phyloP scores from a whole-genome alignment of 1,140 invertebrate genomes.

The Drosophila ambigua region DNA sequence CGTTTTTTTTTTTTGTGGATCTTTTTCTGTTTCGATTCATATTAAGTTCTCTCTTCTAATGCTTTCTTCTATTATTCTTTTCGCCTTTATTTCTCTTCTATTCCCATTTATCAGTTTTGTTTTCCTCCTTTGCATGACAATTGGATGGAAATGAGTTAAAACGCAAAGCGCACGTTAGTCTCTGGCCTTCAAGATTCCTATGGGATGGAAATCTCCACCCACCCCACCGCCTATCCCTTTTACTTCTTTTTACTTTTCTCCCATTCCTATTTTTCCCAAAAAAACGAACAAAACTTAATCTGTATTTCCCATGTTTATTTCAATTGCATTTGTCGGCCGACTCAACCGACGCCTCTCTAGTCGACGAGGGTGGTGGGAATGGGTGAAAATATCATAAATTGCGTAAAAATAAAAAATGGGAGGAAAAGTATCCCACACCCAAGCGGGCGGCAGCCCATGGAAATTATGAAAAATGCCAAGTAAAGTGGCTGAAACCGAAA shows the following conservation, averaged over 20 bases:
- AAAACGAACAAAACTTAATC: constrained; percentile 29
- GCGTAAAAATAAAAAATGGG: constrained; percentile 60
- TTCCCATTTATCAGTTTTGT: background rate
- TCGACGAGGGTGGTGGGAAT: background rate
- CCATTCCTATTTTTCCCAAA: constrained; percentile 4
- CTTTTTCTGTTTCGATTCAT: background rate
- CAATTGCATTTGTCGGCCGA: constrained; percentile 73
- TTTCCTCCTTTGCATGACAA: constrained; percentile 63
- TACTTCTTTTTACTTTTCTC: background rate
- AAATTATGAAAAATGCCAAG: constrained; percentile 78
- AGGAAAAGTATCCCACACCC: constrained; percentile 4
- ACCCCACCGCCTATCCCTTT: background rate
- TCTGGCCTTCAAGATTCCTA: constrained; percentile 4
- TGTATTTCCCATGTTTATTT: constrained; percentile 62
- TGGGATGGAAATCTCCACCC: constrained; percentile 16
- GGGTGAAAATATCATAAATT: constrained; percentile 54
- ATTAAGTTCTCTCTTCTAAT: background rate
- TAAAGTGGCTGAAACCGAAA: constrained; percentile 57
- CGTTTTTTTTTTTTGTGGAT: background rate
- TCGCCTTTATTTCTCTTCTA: background rate
- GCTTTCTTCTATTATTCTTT: constrained; percentile 6
- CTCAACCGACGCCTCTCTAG: constrained; percentile 3
- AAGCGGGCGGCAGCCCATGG: constrained; percentile 29
- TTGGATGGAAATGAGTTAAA: constrained; percentile 78
- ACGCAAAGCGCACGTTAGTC: constrained; percentile 47